Base-by-base conservation (phyloP, 2,797 vertebrate genomes). In the Microctenopoma steveboyesi region DNA sequence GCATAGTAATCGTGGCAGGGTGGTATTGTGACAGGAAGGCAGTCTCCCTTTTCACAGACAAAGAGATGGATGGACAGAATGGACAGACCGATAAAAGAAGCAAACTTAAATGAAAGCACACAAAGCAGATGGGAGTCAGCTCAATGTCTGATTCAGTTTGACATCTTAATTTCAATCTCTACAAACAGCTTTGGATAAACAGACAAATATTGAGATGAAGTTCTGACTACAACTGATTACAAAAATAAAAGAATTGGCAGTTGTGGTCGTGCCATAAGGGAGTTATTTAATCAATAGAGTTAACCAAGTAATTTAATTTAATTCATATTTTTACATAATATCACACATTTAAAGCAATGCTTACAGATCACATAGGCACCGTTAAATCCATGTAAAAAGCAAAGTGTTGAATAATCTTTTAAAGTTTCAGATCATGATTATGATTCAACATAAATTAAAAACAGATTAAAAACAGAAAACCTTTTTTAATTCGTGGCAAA, bases 1-100 rank as follows among this genome's bases (percentile, higher is more conserved):
- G 66, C 84, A 91, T 91, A 83, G 84, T 88, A 88, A 91, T 89
- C 70, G 55, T 65, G 64, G 60, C 65, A 52, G 53, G 50, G 45
- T 55, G 64, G 72, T 59, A 52, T 63, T 76, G 69, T 87, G 65
- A 82, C 74, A 79, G 45, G 48, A 47, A 64, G 33, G 54, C 79
- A 64, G 61, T 72, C 64, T 67, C 74, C 54, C 76, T 78, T 65
- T 86, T 77, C 59, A 73, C 54, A 66, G 60, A 81, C 62, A 68
- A 75, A 75, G 53, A 84, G 73, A 72, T 22, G 39, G 56, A 76
- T 7, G 13, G 64, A 78, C 59, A 56, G 70, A 76, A 43, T 48
- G 71, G 69, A 67, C 62, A 69, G 68, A 58, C 54, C 51, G 56
- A 74, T 46, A 58, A 67, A 78, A 74, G 68, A 77, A 51, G 48